Evolutionary conservation across 1,140 invertebrate species (phyloP), one percentile per base, ranked within the genome.

Genomic region (Drosophila jambulina): DNA sequence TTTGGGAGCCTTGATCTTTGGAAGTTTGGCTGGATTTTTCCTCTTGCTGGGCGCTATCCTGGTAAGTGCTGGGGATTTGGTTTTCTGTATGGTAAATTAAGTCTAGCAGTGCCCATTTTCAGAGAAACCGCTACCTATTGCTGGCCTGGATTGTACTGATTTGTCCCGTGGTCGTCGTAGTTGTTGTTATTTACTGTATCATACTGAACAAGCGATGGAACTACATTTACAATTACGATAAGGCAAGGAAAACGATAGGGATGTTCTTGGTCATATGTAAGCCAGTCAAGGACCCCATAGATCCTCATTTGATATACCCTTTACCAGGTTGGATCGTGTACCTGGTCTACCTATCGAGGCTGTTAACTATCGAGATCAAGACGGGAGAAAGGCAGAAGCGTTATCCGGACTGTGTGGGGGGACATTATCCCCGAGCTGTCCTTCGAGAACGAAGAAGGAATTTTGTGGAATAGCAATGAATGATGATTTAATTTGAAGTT

Each of bases 221-320:
- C n/a, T 19, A 1, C 2, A 4, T 17, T 9, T 0, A 1, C 15
- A 7, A 25, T 1, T 17, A 2, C 0, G 10, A 15, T 0, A 51
- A 13, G 27, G 1, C 27, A 0, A 12, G n/a, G 6, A 32, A 6
- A 2, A 32, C 19, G 32, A 1, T 32, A 8, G n/a, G 5, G 1
- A 7, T 51, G 6, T 21, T 32, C 29, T 0, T 34, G 2, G 1
- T 32, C 29, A 4, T 15, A 2, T 15, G 49, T 51, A 51, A 32
- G 49, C 0, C 27, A 51, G n/a, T 19, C n/a, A 7, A 17, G 48
- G 17, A n/a, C 0, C 2, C 4, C 7, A 48, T 9, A 17, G 2
- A 25, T 17, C 21, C 5, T 17, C 10, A 27, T 17, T 27, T 7
- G 2, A 19, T n/a, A 13, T 10, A 4, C 6, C 13, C 5, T 13